phyloP scores from a whole-genome alignment of 2,888 invertebrate genomes.

The Diarsia rubi region DNA sequence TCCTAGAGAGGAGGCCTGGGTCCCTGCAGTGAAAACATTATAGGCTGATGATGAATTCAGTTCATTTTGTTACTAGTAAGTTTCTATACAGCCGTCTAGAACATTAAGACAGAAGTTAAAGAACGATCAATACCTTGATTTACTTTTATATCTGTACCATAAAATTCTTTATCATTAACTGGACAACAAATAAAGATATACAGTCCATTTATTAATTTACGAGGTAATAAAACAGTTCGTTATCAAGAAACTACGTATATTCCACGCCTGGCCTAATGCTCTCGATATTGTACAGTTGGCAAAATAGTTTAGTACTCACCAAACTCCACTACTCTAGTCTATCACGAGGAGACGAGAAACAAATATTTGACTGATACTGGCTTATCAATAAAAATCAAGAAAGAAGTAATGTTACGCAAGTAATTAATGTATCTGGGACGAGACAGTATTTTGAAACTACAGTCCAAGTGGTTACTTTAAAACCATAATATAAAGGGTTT shows the following conservation, averaged over 20 bases:
- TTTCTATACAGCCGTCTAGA: not conserved
- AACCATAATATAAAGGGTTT: not conserved
- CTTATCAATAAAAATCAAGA: not conserved
- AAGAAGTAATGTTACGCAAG: not conserved
- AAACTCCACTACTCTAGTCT: too few relatives aligned
- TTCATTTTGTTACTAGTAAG: too few relatives aligned
- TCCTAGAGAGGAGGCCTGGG: too few relatives aligned
- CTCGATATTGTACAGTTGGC: constrained; percentile 19
- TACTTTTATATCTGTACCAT: constrained; percentile 34
- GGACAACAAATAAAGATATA: constrained; percentile 48
- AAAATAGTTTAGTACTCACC: constrained; percentile 13
- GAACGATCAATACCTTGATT: constrained; percentile 30
- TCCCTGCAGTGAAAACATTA: too few relatives aligned
- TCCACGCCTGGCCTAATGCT: constrained; percentile 30
- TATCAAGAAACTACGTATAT: constrained; percentile 52
- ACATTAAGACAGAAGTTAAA: not conserved
- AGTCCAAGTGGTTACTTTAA: not conserved
- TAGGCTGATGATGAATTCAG: too few relatives aligned
- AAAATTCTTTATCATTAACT: constrained; percentile 35
- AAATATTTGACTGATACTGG: not conserved
- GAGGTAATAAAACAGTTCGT: constrained; percentile 55
- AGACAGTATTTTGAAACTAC: not conserved
- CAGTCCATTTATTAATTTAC: constrained; percentile 47
- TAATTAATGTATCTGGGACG: not conserved
- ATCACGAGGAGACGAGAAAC: not conserved